Evolutionary conservation across 2,797 vertebrate species (phyloP).

Genomic region (Falco concolor): DNA sequence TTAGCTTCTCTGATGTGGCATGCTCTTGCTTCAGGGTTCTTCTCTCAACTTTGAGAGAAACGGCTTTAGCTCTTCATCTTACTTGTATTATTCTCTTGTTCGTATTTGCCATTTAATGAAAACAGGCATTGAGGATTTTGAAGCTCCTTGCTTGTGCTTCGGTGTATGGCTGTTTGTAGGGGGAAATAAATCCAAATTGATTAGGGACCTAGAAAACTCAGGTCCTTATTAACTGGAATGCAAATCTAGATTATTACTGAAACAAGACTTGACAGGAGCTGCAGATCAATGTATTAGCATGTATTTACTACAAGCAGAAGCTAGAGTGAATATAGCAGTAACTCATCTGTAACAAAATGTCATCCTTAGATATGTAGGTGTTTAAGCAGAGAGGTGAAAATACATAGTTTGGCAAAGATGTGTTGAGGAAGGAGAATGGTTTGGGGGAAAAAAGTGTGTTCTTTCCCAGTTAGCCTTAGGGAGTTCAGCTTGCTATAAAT

Average conservation of each 20-base stretch:
- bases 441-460: not conserved
- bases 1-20: not conserved
- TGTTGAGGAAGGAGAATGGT: slow-evolving; percentile 16
- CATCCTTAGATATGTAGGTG: slow-evolving; percentile 31
- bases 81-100: not conserved
- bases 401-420: slow-evolving; percentile 24
- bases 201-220: not conserved
- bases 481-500: slow-evolving; percentile 48
- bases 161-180: not conserved
- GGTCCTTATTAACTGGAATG: not conserved
- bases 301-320: slow-evolving; percentile 4
- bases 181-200: not conserved
- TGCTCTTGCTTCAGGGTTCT: not conserved
- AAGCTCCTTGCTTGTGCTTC: not conserved
- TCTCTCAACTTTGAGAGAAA: not conserved
- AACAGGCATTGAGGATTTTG: not conserved
- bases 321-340: slow-evolving; percentile 9
- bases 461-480: slow-evolving; percentile 67
- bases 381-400: slow-evolving; percentile 50
- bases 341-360: slow-evolving; percentile 55
- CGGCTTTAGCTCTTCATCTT: not conserved
- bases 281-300: not conserved
- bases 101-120: not conserved
- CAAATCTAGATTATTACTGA: not conserved
- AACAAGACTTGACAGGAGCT: not conserved